A percentile compares a stretch with the other conserved stretches of the same genome.
Evolutionary conservation across 2,113 vertebrate genomes (phyloP).

Genomic region (Vulpes ferrilata): DNA sequence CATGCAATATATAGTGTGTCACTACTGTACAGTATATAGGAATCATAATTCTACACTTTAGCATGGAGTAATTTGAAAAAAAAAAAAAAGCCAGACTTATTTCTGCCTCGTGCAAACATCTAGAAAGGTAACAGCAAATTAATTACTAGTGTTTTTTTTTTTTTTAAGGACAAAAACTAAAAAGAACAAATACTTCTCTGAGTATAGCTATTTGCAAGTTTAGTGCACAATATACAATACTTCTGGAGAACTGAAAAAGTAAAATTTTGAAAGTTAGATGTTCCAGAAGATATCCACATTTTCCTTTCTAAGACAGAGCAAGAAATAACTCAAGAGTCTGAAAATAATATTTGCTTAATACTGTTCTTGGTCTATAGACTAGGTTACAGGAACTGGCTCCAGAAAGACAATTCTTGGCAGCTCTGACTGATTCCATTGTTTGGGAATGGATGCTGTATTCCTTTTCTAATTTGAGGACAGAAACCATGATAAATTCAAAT

Average conservation of each 20-base stretch:
- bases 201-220: slow-evolving; percentile 81
- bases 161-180: slow-evolving; percentile 67
- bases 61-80: slow-evolving; percentile 64
- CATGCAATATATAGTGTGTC: slow-evolving; percentile 75
- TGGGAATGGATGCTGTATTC: slow-evolving; percentile 85
- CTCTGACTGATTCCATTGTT: slow-evolving; percentile 86
- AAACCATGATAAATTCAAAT: slow-evolving; percentile 84
- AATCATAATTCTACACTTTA: slow-evolving; percentile 68
- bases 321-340: slow-evolving; percentile 84
- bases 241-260: slow-evolving; percentile 91
- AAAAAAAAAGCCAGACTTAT: slow-evolving; percentile 71
- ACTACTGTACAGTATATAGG: slow-evolving; percentile 80
- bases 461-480: slow-evolving; percentile 87
- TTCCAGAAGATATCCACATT: slow-evolving; percentile 89
- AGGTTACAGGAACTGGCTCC: slow-evolving; percentile 85
- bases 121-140: slow-evolving; percentile 80
- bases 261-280: slow-evolving; percentile 87
- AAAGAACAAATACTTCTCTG: slow-evolving; percentile 81
- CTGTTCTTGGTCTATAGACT: slow-evolving; percentile 82
- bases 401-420: slow-evolving; percentile 84
- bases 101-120: slow-evolving; percentile 81
- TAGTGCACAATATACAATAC: slow-evolving; percentile 82
- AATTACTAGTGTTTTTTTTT: slow-evolving; percentile 64
- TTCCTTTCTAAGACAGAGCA: slow-evolving; percentile 87
- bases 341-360: slow-evolving; percentile 85